Percentiles rank a stretch among this genome's conserved stretches.
Evolutionary conservation across 2,113 vertebrate species (phyloP).

Genomic region (Anser brachyrhynchus): DNA sequence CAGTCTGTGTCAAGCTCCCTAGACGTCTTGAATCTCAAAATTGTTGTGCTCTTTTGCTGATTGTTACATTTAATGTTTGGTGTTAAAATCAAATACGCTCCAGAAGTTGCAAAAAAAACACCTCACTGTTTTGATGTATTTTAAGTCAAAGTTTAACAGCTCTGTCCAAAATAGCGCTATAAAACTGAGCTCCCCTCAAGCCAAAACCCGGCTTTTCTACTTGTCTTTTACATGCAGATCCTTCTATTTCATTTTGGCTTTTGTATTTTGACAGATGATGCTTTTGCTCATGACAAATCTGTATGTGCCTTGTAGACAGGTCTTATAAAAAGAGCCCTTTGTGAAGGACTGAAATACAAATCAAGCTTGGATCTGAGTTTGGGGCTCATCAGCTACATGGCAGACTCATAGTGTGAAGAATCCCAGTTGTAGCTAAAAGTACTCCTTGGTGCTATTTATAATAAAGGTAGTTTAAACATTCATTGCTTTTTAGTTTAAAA

Average conservation of each 20-base stretch:
- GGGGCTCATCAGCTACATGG: neutral
- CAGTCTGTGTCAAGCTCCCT: slow-evolving; percentile 34
- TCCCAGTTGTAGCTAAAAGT: neutral
- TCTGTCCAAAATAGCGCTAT: slow-evolving; percentile 12
- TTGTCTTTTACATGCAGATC: slow-evolving; percentile 8
- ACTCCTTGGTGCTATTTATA: neutral
- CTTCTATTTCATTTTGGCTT: slow-evolving; percentile 10
- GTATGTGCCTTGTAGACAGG: neutral
- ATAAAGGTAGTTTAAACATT: neutral
- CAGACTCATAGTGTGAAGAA: neutral
- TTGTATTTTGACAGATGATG: slow-evolving; percentile 43
- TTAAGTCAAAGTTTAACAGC: neutral
- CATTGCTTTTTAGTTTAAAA: neutral
- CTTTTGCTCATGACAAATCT: slow-evolving; percentile 23
- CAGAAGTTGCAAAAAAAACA: neutral
- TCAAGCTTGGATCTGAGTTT: neutral
- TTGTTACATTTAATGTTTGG: neutral
- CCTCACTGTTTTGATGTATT: neutral
- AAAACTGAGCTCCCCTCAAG: slow-evolving; percentile 5
- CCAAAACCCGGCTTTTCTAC: neutral
- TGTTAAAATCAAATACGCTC: slow-evolving; percentile 25
- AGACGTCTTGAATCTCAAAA: neutral
- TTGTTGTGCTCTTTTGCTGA: slow-evolving; percentile 39
- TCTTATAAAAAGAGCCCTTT: neutral
- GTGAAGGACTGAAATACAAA: neutral